phyloP scores from a whole-genome alignment of 2,113 vertebrate species.

The Physeter macrocephalus region DNA sequence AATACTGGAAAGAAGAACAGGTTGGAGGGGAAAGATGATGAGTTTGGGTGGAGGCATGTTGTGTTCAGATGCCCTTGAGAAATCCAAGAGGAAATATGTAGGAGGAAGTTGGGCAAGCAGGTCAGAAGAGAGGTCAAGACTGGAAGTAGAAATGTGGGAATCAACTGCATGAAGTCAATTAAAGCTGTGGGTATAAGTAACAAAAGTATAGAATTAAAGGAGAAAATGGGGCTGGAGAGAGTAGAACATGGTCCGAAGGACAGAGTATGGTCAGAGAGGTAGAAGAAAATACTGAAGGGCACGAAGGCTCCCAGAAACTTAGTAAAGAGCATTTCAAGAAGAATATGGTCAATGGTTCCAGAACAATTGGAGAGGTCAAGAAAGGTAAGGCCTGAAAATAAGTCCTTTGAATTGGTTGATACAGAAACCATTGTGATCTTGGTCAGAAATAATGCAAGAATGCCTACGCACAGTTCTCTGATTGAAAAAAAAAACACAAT shows the following conservation, averaged over 20 bases:
- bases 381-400: neutral
- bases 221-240: neutral
- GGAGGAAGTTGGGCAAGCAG: neutral
- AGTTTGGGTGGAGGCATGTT: neutral
- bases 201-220: neutral
- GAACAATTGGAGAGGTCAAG: neutral
- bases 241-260: neutral
- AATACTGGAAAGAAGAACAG: neutral
- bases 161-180: neutral
- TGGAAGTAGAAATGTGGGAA: neutral
- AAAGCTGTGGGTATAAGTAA: neutral
- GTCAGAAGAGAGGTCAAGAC: neutral
- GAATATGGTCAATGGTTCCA: neutral
- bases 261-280: neutral
- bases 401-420: neutral
- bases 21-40: neutral
- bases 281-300: neutral
- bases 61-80: neutral
- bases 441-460: neutral
- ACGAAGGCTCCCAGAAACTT: neutral
- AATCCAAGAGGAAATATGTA: neutral
- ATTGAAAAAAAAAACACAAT: neutral
- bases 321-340: neutral
- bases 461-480: neutral
- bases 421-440: neutral